Evolutionary conservation across 1,140 invertebrate genomes (phyloP), one percentile per base, ranked within the genome.

Genomic region (Trachymyrmex septentrionalis): DNA sequence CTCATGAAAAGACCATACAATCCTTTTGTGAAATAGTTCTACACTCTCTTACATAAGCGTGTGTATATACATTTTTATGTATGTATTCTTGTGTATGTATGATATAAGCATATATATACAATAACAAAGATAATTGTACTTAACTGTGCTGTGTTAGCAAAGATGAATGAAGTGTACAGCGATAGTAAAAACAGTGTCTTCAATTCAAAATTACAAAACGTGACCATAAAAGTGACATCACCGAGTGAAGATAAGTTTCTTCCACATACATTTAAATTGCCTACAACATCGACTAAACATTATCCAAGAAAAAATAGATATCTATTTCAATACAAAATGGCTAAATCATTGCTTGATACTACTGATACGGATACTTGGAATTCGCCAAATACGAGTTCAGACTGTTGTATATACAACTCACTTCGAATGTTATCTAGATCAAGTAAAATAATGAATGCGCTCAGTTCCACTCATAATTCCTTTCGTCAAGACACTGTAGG

Each of bases 381-480:
- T 73, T 91, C 85, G 0, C 61, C 91, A 19, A 91, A 88, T 69
- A 88, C 92, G 0, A 88, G 73, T 55, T 50, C 90, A 0, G 86
- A 89, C 0, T 81, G 57, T 16, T 53, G 86, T 21, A 80, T 78
- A 16, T 67, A 88, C 1, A 91, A 93, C 48, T 86, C 66, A 57
- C 16, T 27, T 16, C 27, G 53, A 72, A 27, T 91, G 34, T 82
- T 92, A 7, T 92, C 93, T 1, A 92, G 94, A 78, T 94, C 94
- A 0, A 92, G 93, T 7, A 94, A 94, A 77, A 95, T 95, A 67
- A 93, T 95, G 90, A 92, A 89, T 55, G 92, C 93, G 14, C 81
- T 95, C 6, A 92, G 92, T 75, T 92, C 92, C 4, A 90, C 89
- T n/a, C 86, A 75, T 16, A 92, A 80, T 84, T 90, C 89, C 0